Evolutionary conservation across 2,888 invertebrate species (phyloP).

Genomic region (Scrobipalpa atriplicella): DNA sequence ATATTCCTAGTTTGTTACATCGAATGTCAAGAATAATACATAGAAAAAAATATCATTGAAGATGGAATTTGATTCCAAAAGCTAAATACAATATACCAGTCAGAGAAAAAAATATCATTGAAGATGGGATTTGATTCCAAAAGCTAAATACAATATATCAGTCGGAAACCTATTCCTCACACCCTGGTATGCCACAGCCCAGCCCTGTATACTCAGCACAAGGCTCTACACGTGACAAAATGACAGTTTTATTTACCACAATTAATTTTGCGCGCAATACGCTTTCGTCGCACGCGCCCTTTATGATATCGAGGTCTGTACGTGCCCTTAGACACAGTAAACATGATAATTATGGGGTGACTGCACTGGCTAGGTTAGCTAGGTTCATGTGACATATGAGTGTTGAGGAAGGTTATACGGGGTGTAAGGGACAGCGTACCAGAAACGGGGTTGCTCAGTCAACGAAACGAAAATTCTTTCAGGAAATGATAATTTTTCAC

Average conservation of each 20-base stretch:
- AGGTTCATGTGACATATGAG: neutral
- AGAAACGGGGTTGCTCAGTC: no score
- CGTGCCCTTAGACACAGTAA: neutral
- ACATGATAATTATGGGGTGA: constrained; percentile 8
- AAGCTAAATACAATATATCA: neutral
- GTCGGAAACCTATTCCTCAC: neutral
- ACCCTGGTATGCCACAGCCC: no score
- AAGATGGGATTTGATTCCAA: no score
- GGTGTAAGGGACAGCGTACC: no score
- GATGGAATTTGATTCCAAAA: no score
- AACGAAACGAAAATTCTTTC: no score
- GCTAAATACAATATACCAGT: neutral
- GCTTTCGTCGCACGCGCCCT: constrained; percentile 1
- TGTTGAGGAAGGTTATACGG: neutral
- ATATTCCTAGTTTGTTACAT: no score
- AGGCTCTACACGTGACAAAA: neutral
- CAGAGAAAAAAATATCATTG: no score
- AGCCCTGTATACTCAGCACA: neutral
- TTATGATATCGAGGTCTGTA: neutral
- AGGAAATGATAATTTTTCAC: no score
- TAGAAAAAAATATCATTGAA: no score
- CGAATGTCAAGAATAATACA: no score
- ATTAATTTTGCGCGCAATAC: constrained; percentile 12
- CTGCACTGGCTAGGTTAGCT: constrained; percentile 2
- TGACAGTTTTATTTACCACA: neutral